Conservation (phyloP, 2,888 invertebrate species). For the Melikaiella ostensackeni region DNA sequence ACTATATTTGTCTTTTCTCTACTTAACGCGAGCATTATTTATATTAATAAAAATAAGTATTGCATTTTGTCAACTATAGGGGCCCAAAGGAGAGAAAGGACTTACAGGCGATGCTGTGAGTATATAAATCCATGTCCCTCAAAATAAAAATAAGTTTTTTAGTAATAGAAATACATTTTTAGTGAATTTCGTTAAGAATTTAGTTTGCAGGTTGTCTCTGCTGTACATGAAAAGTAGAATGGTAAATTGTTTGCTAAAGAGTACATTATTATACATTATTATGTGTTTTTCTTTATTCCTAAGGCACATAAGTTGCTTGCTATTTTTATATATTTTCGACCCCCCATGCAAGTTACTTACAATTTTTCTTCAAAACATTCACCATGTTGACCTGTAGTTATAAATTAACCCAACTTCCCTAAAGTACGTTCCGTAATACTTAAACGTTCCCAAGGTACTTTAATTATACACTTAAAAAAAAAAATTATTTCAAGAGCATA, state of each 20-base stretch:
- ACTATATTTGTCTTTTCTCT: no score
- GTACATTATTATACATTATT: not conserved
- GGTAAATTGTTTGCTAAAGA: not conserved
- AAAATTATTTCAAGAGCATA: not conserved
- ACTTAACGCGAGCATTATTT: not conserved
- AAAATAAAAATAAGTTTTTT: conserved; percentile 1
- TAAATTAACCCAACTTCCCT: no score
- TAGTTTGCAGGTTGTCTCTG: not conserved
- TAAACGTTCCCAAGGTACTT: not conserved
- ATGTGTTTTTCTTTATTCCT: not conserved
- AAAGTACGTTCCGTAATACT: no score
- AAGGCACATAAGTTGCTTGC: not conserved
- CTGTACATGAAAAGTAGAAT: not conserved
- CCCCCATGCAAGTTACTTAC: no score
- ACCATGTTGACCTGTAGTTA: no score
- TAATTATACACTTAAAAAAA: not conserved
- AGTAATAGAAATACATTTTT: not conserved
- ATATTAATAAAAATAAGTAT: conserved; percentile 49
- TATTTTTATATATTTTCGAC: no score
- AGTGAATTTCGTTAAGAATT: not conserved
- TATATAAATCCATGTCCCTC: conserved; percentile 65
- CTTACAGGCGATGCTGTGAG: conserved; percentile 91
- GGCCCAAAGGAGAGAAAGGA: conserved; percentile 93
- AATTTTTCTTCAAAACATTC: no score
- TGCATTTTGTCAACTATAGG: conserved; percentile 79